These are phyloP conservation scores for Macquaria ambigua DNA, from an alignment of 2,113 vertebrate genomes.

Conservation along the genomic window DNA sequence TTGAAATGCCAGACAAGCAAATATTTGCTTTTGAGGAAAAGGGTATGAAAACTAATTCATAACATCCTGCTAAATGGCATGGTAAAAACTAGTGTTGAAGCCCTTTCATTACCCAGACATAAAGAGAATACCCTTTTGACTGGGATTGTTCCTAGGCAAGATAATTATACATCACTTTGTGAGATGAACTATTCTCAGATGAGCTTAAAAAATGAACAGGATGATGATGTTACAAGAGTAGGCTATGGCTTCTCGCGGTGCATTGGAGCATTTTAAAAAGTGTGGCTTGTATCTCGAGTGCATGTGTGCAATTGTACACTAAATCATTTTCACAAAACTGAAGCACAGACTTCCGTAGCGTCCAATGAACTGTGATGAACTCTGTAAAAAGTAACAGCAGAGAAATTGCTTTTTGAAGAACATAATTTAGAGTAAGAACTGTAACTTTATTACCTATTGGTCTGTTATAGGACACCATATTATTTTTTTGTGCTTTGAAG, in stretches of 20 bases:
- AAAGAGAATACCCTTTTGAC: slow-evolving; percentile 4
- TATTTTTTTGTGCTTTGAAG: slow-evolving; percentile 43
- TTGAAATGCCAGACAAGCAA: slow-evolving; percentile 4
- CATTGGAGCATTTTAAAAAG: slow-evolving; percentile 10
- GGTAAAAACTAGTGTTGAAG: neutral
- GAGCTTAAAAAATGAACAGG: neutral
- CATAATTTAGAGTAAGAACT: slow-evolving; percentile 1
- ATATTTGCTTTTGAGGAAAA: slow-evolving; percentile 6
- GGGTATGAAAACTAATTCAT: neutral
- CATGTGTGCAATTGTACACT: neutral
- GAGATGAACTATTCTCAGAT: slow-evolving; percentile 7
- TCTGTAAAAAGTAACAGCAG: neutral
- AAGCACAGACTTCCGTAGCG: slow-evolving; percentile 13
- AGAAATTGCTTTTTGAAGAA: slow-evolving; percentile 44
- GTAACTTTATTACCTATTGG: slow-evolving; percentile 19
- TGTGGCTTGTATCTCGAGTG: neutral
- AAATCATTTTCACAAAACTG: slow-evolving; percentile 10
- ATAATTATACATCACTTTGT: slow-evolving; percentile 28
- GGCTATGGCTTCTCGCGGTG: neutral
- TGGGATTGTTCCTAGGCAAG: slow-evolving; percentile 17
- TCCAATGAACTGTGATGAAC: slow-evolving; percentile 37
- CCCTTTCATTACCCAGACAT: slow-evolving; percentile 15
- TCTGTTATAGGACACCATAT: slow-evolving; percentile 18
- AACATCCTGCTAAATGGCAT: neutral
- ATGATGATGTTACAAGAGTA: slow-evolving; percentile 15